phyloP scores from a whole-genome alignment of 2,888 invertebrate species.

The Heteromurus nitidus region DNA sequence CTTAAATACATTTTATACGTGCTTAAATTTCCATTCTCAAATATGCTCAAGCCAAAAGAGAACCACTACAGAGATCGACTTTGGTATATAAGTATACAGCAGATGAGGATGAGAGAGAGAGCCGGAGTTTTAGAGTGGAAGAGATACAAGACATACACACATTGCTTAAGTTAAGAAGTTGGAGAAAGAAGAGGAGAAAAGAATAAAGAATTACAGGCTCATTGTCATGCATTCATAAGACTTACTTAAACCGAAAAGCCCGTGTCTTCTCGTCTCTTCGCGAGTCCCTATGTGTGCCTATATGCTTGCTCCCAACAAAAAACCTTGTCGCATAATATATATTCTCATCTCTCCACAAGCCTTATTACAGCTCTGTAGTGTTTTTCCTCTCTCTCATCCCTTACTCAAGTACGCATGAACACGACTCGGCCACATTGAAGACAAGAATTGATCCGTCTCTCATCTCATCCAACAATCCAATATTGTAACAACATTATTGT shows the following conservation, averaged over 20 bases:
- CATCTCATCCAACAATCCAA: slow-evolving; percentile 56
- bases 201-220: slow-evolving; percentile 53
- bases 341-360: too few species aligned
- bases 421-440: slow-evolving; percentile 24
- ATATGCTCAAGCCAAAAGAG: neutral
- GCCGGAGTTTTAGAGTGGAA: too few species aligned
- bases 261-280: slow-evolving; percentile 28
- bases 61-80: too few species aligned
- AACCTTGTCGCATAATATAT: too few species aligned
- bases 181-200: slow-evolving; percentile 24
- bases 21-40: neutral
- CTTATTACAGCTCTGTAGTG: too few species aligned
- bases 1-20: slow-evolving; percentile 26
- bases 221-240: slow-evolving; percentile 60
- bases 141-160: too few species aligned
- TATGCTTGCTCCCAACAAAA: too few species aligned
- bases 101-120: too few species aligned
- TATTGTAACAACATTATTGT: slow-evolving; percentile 57
- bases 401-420: slow-evolving; percentile 31
- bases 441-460: slow-evolving; percentile 54
- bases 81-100: too few species aligned
- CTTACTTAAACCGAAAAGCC: slow-evolving; percentile 40
- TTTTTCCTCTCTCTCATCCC: neutral
- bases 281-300: neutral
- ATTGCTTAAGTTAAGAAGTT: too few species aligned